Evolutionary conservation across 2,113 vertebrate genomes (phyloP).

Genomic region (Mungos mungo): DNA sequence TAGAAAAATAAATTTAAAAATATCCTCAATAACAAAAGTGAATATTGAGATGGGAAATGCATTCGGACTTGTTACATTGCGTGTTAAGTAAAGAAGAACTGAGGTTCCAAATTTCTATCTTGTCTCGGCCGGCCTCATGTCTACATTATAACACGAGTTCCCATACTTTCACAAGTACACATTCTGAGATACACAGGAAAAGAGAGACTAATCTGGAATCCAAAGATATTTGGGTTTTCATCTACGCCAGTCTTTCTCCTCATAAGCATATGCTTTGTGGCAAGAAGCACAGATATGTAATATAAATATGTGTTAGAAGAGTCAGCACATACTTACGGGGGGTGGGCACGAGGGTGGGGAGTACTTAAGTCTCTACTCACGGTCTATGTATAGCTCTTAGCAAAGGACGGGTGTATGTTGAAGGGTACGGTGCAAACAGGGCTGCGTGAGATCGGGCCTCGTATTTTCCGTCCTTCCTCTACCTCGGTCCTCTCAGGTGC

Average conservation of each 20-base stretch:
- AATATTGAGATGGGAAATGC: slow-evolving; percentile 14
- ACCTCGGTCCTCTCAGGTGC: not conserved
- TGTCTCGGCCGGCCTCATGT: not conserved
- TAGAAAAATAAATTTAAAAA: slow-evolving; percentile 10
- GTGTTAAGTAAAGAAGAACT: slow-evolving; percentile 46
- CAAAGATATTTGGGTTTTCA: slow-evolving; percentile 41
- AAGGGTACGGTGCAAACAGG: not conserved
- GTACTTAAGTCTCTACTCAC: not conserved
- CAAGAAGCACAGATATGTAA: slow-evolving; percentile 42
- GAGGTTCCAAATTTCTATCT: not conserved
- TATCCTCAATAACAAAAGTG: slow-evolving; percentile 47
- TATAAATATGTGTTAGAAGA: slow-evolving; percentile 47
- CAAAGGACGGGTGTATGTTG: not conserved
- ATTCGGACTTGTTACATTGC: not conserved
- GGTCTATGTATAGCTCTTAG: not conserved
- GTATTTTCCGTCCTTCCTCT: slow-evolving; percentile 31
- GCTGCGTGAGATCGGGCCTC: not conserved
- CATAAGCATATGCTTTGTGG: slow-evolving; percentile 50
- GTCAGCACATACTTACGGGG: slow-evolving; percentile 1
- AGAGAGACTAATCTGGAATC: slow-evolving; percentile 37
- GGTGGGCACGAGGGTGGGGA: not conserved
- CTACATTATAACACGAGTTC: not conserved
- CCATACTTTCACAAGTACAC: not conserved
- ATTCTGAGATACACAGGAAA: not conserved
- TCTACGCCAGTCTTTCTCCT: not conserved